phyloP scores from a whole-genome alignment of 2,797 vertebrate genomes.

The Etheostoma nigrum region DNA sequence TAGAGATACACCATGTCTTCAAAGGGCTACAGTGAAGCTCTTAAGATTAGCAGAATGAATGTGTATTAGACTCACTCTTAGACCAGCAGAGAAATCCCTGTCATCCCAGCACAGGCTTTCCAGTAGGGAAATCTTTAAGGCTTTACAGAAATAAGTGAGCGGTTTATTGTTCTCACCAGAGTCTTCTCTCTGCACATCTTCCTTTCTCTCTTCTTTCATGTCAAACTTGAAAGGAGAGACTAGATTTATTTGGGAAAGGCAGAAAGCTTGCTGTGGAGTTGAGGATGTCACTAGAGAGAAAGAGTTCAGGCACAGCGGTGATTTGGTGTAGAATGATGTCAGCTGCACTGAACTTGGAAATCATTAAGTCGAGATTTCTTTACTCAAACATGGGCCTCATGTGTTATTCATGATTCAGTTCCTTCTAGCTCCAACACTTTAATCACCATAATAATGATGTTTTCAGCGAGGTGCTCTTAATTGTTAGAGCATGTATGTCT shows the following conservation, averaged over 20 bases:
- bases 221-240: conserved; percentile 65
- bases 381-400: conserved; percentile 49
- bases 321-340: conserved; percentile 27
- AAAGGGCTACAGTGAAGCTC: conserved; percentile 31
- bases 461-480: conserved; percentile 31
- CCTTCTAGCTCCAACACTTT: conserved; percentile 33
- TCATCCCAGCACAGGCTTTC: conserved; percentile 36
- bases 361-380: conserved; percentile 50
- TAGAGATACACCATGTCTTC: conserved; percentile 15
- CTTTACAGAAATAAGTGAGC: conserved; percentile 54
- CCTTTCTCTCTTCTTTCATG: conserved; percentile 57
- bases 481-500: conserved; percentile 21
- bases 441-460: conserved; percentile 60
- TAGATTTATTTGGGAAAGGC: conserved; percentile 52
- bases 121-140: conserved; percentile 58
- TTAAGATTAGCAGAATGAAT: conserved; percentile 49
- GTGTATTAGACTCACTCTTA: conserved; percentile 41
- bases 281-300: conserved; percentile 40
- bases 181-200: conserved; percentile 51
- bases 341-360: conserved; percentile 36
- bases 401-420: conserved; percentile 63
- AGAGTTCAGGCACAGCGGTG: conserved; percentile 29
- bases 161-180: conserved; percentile 47
- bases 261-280: conserved; percentile 26
- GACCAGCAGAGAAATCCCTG: conserved; percentile 43